Evolutionary conservation across 2,888 invertebrate genomes (phyloP).

Genomic region (Encarsia formosa): DNA sequence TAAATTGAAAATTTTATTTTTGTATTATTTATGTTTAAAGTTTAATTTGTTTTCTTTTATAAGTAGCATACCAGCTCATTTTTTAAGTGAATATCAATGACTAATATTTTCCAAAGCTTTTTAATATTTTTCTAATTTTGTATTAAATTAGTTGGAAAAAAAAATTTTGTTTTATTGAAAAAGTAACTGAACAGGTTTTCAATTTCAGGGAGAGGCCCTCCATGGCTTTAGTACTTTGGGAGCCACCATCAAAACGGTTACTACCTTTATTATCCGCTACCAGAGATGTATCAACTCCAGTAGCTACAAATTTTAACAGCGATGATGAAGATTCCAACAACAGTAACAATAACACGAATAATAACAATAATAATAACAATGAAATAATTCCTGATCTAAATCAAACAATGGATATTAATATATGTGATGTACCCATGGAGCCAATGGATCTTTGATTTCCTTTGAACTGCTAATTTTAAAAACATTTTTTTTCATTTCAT

Average conservation of each 20-base stretch:
- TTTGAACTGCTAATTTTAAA: no score
- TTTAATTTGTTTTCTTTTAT: no score
- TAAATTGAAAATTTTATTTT: no score
- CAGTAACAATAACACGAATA: slow-evolving; percentile 26
- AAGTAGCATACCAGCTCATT: no score
- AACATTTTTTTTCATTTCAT: no score
- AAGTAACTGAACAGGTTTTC: slow-evolving; percentile 35
- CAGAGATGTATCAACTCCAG: slow-evolving; percentile 14
- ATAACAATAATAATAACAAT: slow-evolving; percentile 33
- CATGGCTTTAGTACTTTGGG: slow-evolving; percentile 78
- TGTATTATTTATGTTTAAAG: no score
- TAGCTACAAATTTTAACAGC: no score
- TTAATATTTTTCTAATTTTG: no score
- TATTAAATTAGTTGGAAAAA: no score
- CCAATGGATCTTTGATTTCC: slow-evolving; percentile 47
- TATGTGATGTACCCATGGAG: slow-evolving; percentile 33
- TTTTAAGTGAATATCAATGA: no score
- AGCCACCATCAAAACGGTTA: slow-evolving; percentile 64
- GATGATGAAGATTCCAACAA: slow-evolving; percentile 34
- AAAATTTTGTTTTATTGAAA: no score
- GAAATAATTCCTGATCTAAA: slow-evolving; percentile 42
- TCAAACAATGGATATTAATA: slow-evolving; percentile 31
- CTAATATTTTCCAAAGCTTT: no score
- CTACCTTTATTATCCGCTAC: slow-evolving; percentile 34
- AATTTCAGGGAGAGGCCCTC: slow-evolving; percentile 64